A percentile compares a stretch with the other conserved stretches of the same genome.
phyloP scores from a whole-genome alignment of 2,888 invertebrate genomes.

The Bugula neritina region DNA sequence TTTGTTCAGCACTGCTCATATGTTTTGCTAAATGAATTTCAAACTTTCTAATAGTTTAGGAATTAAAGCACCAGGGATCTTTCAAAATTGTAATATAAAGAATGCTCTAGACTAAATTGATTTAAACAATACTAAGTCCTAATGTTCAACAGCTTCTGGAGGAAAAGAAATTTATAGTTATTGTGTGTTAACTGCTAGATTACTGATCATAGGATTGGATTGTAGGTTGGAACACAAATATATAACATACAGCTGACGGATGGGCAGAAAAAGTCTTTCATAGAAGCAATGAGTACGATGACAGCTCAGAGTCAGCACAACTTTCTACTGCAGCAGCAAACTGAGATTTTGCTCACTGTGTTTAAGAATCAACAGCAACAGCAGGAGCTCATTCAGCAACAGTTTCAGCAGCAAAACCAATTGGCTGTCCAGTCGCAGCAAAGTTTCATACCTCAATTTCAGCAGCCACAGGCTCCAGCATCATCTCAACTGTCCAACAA shows the following conservation, averaged over 20 bases:
- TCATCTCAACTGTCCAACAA: neutral
- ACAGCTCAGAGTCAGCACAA: conserved; percentile 8
- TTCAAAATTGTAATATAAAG: no score
- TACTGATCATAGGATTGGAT: no score
- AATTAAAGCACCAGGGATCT: no score
- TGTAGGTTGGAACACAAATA: conserved; percentile 23
- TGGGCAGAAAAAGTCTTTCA: conserved; percentile 18
- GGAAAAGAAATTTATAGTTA: no score
- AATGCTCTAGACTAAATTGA: no score
- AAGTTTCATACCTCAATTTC: neutral
- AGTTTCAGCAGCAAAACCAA: neutral
- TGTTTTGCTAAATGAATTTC: no score
- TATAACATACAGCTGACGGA: conserved; percentile 27
- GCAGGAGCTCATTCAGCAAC: neutral
- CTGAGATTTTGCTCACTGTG: neutral
- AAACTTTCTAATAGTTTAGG: no score
- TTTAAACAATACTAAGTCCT: no score
- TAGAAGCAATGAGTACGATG: conserved; percentile 21
- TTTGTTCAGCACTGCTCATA: no score
- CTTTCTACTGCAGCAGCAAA: conserved; percentile 4
- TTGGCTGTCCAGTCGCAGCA: neutral
- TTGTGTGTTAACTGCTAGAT: no score
- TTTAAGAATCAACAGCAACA: conserved; percentile 19
- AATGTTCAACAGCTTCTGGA: no score
- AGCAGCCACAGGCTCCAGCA: neutral